Conservation (phyloP, 2,113 vertebrate species). For the Recurvirostra avosetta region DNA sequence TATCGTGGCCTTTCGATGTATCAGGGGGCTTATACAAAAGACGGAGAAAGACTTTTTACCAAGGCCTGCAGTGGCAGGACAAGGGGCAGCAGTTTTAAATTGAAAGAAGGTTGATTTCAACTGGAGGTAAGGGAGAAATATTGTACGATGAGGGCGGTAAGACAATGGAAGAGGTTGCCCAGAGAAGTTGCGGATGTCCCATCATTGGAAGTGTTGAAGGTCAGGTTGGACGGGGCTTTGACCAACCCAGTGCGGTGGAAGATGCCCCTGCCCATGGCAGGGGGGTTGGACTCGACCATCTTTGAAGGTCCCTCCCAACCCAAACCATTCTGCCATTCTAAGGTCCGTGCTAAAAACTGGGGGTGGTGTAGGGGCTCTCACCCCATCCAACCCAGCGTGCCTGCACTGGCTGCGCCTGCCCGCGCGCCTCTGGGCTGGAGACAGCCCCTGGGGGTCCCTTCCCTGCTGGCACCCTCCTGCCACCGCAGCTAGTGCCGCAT, state of each 20-base stretch:
- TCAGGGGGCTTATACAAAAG: neutral
- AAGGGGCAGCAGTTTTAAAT: neutral
- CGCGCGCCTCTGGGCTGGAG: neutral
- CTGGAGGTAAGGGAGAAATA: neutral
- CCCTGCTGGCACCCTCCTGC: neutral
- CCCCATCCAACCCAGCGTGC: neutral
- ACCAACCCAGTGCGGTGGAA: neutral
- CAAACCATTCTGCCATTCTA: neutral
- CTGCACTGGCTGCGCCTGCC: neutral
- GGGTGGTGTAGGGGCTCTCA: neutral
- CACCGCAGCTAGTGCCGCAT: neutral
- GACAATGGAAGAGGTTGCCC: neutral
- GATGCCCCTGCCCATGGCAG: neutral
- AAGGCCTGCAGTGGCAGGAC: neutral
- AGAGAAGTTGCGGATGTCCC: neutral
- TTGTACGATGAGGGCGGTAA: accelerated
- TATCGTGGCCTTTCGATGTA: neutral
- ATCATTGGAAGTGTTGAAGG: neutral
- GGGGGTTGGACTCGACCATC: neutral
- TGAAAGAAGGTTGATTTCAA: neutral
- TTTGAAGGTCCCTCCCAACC: neutral
- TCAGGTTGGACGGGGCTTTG: neutral
- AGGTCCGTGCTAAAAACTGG: neutral
- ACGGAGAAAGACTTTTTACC: neutral
- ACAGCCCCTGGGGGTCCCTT: neutral